These are phyloP conservation scores for Piaya cayana DNA, from an alignment of 2,113 vertebrate genomes.

Conservation along the genomic window DNA sequence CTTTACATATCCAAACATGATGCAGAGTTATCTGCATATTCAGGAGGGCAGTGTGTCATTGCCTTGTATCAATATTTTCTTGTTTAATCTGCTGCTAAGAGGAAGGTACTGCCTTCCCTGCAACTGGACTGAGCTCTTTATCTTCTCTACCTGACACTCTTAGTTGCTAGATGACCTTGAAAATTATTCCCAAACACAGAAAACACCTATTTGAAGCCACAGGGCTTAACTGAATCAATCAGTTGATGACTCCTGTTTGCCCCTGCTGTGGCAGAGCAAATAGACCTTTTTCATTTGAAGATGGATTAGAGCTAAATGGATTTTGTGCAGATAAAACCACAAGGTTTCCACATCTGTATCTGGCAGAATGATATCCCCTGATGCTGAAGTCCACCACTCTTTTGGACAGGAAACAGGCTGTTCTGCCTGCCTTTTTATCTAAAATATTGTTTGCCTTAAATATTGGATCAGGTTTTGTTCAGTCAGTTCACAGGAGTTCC, in stretches of 20 bases:
- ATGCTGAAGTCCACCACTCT: neutral
- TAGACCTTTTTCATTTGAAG: neutral
- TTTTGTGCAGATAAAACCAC: neutral
- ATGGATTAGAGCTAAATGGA: neutral
- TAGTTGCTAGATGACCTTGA: neutral
- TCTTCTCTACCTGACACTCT: neutral
- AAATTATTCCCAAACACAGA: neutral
- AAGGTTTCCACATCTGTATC: neutral
- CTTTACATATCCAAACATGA: neutral
- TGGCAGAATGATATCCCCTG: neutral
- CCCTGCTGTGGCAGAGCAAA: neutral
- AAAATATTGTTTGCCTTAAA: neutral
- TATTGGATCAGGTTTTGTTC: neutral
- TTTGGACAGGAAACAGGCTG: neutral
- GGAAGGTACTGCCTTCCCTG: neutral
- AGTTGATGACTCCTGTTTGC: neutral
- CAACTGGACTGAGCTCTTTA: neutral
- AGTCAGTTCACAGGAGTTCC: neutral
- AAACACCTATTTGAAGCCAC: neutral
- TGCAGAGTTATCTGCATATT: neutral
- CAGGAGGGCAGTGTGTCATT: neutral
- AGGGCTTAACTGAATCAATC: neutral
- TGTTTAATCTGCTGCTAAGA: neutral
- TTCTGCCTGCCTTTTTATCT: neutral
- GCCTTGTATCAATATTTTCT: neutral